Evolutionary conservation across 2,797 vertebrate species (phyloP).

Genomic region (Tenualosa thibaudeaui): DNA sequence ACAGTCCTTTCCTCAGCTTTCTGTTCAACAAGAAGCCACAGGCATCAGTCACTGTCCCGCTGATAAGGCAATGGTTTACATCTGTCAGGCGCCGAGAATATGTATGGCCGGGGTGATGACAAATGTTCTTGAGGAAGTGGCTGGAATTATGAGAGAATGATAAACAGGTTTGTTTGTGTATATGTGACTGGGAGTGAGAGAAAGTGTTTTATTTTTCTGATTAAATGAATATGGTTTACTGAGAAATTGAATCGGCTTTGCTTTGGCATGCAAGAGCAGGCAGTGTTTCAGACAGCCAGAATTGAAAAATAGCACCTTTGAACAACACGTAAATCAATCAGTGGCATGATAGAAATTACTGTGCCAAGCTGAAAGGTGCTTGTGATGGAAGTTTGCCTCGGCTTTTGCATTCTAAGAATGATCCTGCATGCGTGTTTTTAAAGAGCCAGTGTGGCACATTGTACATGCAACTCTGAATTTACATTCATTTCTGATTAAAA

Average conservation of each 20-base stretch:
- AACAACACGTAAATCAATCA: conserved; percentile 24
- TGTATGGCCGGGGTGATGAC: conserved; percentile 32
- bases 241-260: conserved; percentile 20
- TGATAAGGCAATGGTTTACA: conserved; percentile 35
- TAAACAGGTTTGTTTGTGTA: conserved; percentile 46
- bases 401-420: conserved; percentile 16
- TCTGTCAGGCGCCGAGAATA: conserved; percentile 33
- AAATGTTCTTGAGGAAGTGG: conserved; percentile 26
- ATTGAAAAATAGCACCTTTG: conserved; percentile 6
- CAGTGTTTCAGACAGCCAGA: conserved; percentile 3
- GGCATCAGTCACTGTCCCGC: conserved; percentile 38
- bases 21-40: conserved; percentile 16
- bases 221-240: conserved; percentile 35
- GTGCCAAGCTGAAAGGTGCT: neutral
- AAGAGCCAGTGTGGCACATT: no score
- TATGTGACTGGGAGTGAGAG: conserved; percentile 27
- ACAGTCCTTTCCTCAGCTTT: conserved; percentile 2
- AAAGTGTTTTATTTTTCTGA: conserved; percentile 42
- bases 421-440: neutral
- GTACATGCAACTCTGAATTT: no score
- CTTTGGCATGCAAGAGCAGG: neutral
- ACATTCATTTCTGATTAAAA: no score
- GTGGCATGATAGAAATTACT: conserved; percentile 15
- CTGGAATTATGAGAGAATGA: conserved; percentile 35
- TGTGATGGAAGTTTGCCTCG: neutral